These are phyloP conservation scores for Apodemus agrarius DNA, from an alignment of 2,797 vertebrate species.

Conservation along the genomic window DNA sequence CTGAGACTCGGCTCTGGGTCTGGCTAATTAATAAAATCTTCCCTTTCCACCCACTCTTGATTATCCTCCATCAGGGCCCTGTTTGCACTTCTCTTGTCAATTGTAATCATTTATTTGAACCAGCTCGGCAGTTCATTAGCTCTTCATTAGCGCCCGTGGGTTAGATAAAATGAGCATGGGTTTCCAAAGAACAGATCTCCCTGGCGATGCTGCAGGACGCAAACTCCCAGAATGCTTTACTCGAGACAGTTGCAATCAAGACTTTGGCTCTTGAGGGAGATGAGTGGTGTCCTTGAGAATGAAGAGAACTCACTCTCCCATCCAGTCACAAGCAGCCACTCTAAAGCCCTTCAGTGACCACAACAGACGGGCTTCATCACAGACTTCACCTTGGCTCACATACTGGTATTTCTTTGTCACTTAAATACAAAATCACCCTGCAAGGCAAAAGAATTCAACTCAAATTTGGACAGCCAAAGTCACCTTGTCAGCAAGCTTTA, in stretches of 20 bases:
- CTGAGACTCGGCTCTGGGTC: neutral
- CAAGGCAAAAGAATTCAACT: slow-evolving; percentile 17
- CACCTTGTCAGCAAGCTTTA: neutral
- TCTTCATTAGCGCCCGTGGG: slow-evolving; percentile 64
- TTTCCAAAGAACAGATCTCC: slow-evolving; percentile 59
- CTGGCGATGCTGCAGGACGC: neutral
- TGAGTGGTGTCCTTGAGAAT: neutral
- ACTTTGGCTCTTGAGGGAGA: neutral
- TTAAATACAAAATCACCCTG: neutral
- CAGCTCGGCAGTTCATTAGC: slow-evolving; percentile 60
- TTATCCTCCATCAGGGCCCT: slow-evolving; percentile 66
- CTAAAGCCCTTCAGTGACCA: neutral
- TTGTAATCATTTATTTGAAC: slow-evolving; percentile 74
- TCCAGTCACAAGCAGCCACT: neutral
- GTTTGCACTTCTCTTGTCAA: slow-evolving; percentile 47
- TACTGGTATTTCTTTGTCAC: neutral
- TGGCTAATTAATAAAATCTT: slow-evolving; percentile 71
- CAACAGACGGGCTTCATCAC: neutral
- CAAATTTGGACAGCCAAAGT: neutral
- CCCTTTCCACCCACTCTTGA: slow-evolving; percentile 56
- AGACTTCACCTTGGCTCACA: neutral
- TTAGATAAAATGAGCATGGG: slow-evolving; percentile 57
- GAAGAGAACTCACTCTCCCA: neutral
- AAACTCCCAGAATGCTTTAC: slow-evolving; percentile 26
- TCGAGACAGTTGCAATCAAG: slow-evolving; percentile 12